Conservation (phyloP, 2,797 vertebrate species). For the Molossus molossus region DNA sequence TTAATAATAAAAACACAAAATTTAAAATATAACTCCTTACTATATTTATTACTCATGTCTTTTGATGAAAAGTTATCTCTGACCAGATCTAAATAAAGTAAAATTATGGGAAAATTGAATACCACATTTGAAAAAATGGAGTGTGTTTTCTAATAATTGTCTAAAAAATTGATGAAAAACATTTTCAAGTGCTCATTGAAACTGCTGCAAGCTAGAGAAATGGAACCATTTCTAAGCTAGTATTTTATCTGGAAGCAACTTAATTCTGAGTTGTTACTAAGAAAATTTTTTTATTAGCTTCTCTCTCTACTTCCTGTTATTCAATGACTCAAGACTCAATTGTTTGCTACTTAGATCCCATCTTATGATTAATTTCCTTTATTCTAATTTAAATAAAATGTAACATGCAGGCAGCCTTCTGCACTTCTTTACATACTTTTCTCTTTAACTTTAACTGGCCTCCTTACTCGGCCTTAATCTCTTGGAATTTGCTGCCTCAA, state of each 20-base stretch:
- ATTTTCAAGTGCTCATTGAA: not conserved
- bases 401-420: not conserved
- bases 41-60: not conserved
- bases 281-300: not conserved
- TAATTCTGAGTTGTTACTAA: not conserved
- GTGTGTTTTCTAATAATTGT: not conserved
- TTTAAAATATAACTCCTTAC: not conserved
- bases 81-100: not conserved
- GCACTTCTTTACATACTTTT: not conserved
- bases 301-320: not conserved
- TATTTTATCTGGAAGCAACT: not conserved
- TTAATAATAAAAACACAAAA: not conserved
- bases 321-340: not conserved
- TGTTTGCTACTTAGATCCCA: not conserved
- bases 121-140: not conserved
- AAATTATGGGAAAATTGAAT: not conserved
- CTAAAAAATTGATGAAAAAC: not conserved
- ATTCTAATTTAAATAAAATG: not conserved
- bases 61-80: conserved; percentile 15
- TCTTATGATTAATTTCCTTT: not conserved
- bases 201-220: not conserved
- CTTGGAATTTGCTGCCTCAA: not conserved
- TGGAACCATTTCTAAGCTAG: not conserved
- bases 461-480: not conserved
- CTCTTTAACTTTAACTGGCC: not conserved